Conservation (phyloP, 2,113 vertebrate species). For the Haemorhous mexicanus region DNA sequence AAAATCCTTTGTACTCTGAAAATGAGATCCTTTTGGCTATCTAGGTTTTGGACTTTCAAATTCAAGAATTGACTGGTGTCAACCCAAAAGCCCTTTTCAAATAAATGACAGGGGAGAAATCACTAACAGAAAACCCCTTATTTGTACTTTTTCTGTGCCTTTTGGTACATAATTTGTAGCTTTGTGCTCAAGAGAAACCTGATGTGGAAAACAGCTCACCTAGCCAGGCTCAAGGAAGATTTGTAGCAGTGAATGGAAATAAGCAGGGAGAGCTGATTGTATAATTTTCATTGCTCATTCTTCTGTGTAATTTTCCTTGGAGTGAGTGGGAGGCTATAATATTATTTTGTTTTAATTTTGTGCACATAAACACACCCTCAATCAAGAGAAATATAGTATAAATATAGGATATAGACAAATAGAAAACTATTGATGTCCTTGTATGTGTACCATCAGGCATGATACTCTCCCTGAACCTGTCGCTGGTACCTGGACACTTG, state of each 20-base stretch:
- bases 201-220: accelerated
- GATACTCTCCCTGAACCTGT: no score
- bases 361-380: background rate
- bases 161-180: background rate
- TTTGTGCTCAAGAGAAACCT: background rate
- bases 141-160: background rate
- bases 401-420: background rate
- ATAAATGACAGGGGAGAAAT: background rate
- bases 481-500: background rate
- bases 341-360: background rate
- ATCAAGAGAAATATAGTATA: background rate
- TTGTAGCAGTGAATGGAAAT: background rate
- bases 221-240: background rate
- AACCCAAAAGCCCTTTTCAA: background rate
- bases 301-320: background rate
- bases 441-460: accelerated
- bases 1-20: background rate
- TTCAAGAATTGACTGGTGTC: background rate
- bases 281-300: background rate
- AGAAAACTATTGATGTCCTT: no score
- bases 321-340: no score
- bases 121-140: background rate
- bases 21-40: background rate
- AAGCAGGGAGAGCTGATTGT: background rate
- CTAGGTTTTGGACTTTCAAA: background rate